phyloP scores from a whole-genome alignment of 2,888 invertebrate species.

The Noctua fimbriata region DNA sequence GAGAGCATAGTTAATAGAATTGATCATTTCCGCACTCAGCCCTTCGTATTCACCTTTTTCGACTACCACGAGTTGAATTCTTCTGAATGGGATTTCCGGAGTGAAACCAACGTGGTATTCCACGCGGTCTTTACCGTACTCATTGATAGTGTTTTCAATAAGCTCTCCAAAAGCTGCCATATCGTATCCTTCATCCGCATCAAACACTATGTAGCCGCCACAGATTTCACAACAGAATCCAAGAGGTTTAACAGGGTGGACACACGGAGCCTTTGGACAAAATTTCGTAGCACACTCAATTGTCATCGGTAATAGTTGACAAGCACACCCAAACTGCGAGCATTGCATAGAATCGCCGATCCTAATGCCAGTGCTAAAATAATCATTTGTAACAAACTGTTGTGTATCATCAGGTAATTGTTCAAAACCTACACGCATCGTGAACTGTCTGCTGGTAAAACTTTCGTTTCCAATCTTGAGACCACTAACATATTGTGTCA shows the following conservation, averaged over 20 bases:
- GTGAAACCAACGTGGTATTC: conserved; percentile 80
- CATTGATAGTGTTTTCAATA: conserved; percentile 72
- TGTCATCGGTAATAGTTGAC: conserved; percentile 74
- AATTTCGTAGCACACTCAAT: conserved; percentile 81
- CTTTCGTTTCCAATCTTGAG: conserved; percentile 71
- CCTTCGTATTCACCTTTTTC: conserved; percentile 82
- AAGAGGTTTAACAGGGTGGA: conserved; percentile 79
- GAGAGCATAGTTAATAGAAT: conserved; percentile 74
- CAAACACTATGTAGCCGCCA: conserved; percentile 80
- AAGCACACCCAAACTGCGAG: conserved; percentile 80
- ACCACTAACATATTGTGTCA: conserved; percentile 71
- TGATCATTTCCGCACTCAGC: conserved; percentile 78
- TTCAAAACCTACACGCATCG: conserved; percentile 17
- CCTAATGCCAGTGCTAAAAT: conserved; percentile 67
- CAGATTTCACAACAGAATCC: conserved; percentile 87
- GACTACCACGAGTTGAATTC: conserved; percentile 82
- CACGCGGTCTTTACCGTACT: conserved; percentile 71
- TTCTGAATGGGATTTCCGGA: conserved; percentile 60
- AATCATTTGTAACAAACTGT: conserved; percentile 74
- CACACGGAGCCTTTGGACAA: conserved; percentile 79
- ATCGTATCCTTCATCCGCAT: conserved; percentile 78
- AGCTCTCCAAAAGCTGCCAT: conserved; percentile 75
- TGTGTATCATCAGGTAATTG: conserved; percentile 65
- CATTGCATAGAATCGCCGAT: conserved; percentile 65
- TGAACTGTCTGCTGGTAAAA: conserved; percentile 62